These are phyloP conservation scores for Meteorus colon DNA, from an alignment of 2,888 invertebrate genomes.

Conservation along the genomic window DNA sequence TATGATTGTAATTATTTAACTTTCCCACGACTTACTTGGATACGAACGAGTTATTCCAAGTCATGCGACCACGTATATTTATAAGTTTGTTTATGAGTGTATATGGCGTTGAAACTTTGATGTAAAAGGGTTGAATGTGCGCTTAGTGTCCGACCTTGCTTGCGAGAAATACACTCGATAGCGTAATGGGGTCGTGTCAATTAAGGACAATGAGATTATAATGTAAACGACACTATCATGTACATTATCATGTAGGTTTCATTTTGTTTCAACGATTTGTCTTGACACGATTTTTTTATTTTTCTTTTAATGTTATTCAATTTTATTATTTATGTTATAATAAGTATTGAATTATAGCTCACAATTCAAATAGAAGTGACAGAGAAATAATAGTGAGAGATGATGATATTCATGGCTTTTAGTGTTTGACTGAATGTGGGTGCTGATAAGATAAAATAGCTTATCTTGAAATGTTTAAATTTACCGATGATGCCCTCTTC, in stretches of 20 bases:
- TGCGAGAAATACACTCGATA: conserved; percentile 36
- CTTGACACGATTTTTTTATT: neutral
- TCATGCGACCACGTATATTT: too few relatives aligned
- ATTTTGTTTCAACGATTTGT: neutral
- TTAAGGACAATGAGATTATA: conserved; percentile 55
- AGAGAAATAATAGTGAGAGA: neutral
- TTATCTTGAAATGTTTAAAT: conserved; percentile 3
- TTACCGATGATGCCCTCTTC: neutral
- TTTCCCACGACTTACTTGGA: conserved; percentile 24
- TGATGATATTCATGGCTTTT: neutral
- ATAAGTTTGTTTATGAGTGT: neutral
- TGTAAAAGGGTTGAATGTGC: conserved; percentile 6
- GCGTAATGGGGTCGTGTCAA: conserved; percentile 42
- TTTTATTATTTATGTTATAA: neutral
- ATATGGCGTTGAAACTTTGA: neutral
- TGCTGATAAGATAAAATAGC: neutral
- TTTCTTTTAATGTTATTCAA: neutral
- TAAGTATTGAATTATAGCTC: neutral
- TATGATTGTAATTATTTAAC: neutral
- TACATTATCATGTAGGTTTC: neutral
- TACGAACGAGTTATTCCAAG: conserved; percentile 26
- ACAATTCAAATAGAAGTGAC: neutral
- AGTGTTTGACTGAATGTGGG: neutral
- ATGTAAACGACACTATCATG: conserved; percentile 38
- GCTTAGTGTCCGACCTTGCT: conserved; percentile 47